Evolutionary conservation across 2,113 vertebrate species (phyloP).

Genomic region (Oreochromis spilurus): DNA sequence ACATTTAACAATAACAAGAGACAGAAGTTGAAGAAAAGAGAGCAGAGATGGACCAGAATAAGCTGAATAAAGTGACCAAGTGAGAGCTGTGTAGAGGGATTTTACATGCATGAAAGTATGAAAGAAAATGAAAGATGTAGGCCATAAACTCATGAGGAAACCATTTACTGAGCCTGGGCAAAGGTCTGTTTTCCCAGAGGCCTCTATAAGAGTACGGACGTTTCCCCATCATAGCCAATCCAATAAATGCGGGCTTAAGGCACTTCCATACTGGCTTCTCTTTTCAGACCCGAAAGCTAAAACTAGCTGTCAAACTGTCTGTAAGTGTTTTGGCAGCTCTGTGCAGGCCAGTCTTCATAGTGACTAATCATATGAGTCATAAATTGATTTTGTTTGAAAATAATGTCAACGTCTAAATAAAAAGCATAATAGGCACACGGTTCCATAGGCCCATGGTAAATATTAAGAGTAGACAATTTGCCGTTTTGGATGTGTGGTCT

Average conservation of each 20-base stretch:
- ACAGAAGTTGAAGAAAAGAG: background rate
- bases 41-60: background rate
- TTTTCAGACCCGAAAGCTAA: background rate
- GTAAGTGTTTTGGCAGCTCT: background rate
- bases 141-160: background rate
- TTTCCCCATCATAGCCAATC: background rate
- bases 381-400: background rate
- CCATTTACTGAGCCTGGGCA: background rate
- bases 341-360: background rate
- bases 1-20: background rate
- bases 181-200: background rate
- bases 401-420: background rate
- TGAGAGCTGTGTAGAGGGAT: background rate
- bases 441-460: background rate
- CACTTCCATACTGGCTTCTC: background rate
- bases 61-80: background rate
- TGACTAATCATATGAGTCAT: background rate
- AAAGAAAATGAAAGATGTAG: background rate
- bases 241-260: background rate
- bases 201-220: rapidly evolving
- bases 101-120: background rate
- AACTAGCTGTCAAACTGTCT: background rate
- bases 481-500: background rate
- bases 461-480: background rate
- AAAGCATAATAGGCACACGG: background rate